Base-by-base conservation (phyloP, 2,888 invertebrate genomes). In the Phengaris arion region DNA sequence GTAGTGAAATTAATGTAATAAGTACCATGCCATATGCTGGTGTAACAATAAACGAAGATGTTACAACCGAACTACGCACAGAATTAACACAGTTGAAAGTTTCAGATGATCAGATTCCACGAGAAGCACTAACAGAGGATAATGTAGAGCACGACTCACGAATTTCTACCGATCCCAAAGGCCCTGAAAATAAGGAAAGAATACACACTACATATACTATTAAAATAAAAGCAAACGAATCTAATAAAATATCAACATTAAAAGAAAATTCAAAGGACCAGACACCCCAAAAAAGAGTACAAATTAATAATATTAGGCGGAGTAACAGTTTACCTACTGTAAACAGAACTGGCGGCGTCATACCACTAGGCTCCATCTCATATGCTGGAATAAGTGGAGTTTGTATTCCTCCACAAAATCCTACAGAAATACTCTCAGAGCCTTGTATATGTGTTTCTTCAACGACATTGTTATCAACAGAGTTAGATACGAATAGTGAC, bases 321-420 rank as follows among this genome's bases (percentile, higher is more conserved):
- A 35, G 15, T 2, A 64, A 10, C 35, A 64, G 64, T 64, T 6
- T 64, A 35, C 64, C 64, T 35, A 64, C 22, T 35, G 64, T 64
- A 6, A 45, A 6, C 35, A 45, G 35, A 64, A 35, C 64, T 45
- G 2, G 12, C 13, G 12, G 35, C 12, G 64, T 35, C 2, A 64
- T 35, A 35, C 35, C 35, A 35, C 35, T 35, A 45, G 64, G 64
- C 35, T 64, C 35, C 15, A 64, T 64, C 35, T 64, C 64, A 64
- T 12, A 64, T 64, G 64, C 64, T 64, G 64, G 35, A 12, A 45
- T 12, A 6, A 35, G 35, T 13, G 13, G 64, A 45, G 45, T 64
- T 64, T 64, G 45, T 64, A 64, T 64, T 45, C 64, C 64, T 45
- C 64, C 64, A 35, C 64, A 64, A 2, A 64, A 64, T 12, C 64